Evolutionary conservation across 1,140 invertebrate species (phyloP), one percentile per base, ranked within the genome.

Genomic region (Temnothorax nylanderi): DNA sequence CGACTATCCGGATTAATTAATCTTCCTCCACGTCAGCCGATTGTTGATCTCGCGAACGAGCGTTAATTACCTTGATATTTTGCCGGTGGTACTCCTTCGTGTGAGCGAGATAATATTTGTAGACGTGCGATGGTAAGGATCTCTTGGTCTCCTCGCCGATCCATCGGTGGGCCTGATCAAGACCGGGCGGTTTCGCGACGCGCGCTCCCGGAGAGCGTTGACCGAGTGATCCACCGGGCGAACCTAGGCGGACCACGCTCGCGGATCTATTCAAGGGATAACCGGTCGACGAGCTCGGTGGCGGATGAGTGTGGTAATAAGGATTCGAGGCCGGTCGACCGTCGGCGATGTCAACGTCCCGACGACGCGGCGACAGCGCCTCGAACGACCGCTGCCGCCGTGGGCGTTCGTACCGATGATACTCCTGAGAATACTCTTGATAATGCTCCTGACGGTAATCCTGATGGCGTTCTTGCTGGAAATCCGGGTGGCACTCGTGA

Each of bases 101-200:
- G 49, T 96, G 94, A 37, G 96, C 96, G 89, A 97, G 95, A 91
- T 97, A 97, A 93, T 97, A 97, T 92, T 97, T 97, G 93, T 97
- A 97, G 88, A 97, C 96, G 88, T 97, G 96, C n/a, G 95, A 95
- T 2, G 97, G 97, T 90, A 97, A 91, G 0, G 96, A 95, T 37
- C 96, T 95, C 86, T 96, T 96, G 32, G 97, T 97, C 93, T 97
- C 97, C 91, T 97, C 96, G 18, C 97, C 97, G 88, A 97, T 97
- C 97, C 97, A 97, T 88, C 96, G 96, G 71, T 96, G 94, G 2
- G 89, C 85, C 54, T 84, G 80, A 32, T 93, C 92, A 65, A 94
- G 88, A 13, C 91, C 91, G 18, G 93, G 93, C 21, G 93, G 93
- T 85, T 91, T 89, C 21, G 92, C 90, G 1, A 65, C 72, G 0